These are phyloP conservation scores for Syrphus vitripennis DNA, from an alignment of 2,888 invertebrate species.

Conservation along the genomic window DNA sequence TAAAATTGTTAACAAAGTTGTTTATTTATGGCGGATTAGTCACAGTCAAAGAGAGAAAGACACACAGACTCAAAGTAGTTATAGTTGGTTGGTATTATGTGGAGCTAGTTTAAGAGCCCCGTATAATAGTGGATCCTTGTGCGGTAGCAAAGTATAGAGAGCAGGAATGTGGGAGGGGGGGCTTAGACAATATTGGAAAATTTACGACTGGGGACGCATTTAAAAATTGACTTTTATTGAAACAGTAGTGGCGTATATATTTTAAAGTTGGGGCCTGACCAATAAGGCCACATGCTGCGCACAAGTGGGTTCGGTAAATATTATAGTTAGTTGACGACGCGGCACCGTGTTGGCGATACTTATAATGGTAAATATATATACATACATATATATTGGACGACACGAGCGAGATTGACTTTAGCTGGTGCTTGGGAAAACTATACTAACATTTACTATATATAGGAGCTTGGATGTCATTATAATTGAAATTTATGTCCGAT, in stretches of 20 bases:
- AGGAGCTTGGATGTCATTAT: conserved; percentile 65
- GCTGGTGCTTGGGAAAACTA: conserved; percentile 17
- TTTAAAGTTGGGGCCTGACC: conserved; percentile 59
- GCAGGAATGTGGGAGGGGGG: not conserved
- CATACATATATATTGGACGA: conserved; percentile 1
- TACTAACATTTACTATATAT: not conserved
- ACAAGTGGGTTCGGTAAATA: conserved; percentile 34
- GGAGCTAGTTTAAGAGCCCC: not conserved
- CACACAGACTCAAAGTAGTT: not conserved
- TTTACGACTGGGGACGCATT: conserved; percentile 61
- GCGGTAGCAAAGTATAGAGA: not conserved
- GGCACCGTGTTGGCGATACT: not conserved
- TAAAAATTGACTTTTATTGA: conserved; percentile 69
- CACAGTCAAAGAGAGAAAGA: not conserved
- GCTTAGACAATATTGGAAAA: conserved; percentile 22
- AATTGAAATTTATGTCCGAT: conserved; percentile 69
- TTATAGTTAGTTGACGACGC: not conserved
- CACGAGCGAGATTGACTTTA: conserved; percentile 13
- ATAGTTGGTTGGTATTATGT: not conserved
- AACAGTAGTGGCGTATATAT: conserved; percentile 70
- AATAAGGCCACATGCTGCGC: conserved; percentile 64
- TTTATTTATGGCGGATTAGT: conserved; percentile 70
- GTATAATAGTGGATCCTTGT: conserved; percentile 38
- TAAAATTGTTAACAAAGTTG: conserved; percentile 72
- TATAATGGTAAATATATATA: no score